Evolutionary conservation across 2,113 vertebrate genomes (phyloP).

Genomic region (Oostethus manadensis): DNA sequence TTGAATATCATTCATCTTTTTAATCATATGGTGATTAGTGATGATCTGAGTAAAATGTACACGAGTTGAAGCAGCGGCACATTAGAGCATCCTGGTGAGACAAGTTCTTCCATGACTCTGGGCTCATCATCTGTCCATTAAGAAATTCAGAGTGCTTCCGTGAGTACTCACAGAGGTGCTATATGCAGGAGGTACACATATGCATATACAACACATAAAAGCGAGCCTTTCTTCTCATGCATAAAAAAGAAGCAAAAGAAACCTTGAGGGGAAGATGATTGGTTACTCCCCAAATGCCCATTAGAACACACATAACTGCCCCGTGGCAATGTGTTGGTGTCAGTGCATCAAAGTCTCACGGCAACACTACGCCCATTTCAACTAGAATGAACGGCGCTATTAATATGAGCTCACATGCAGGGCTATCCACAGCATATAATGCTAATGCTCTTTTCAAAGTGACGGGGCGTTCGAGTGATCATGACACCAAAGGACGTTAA

Average conservation of each 20-base stretch:
- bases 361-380: background rate
- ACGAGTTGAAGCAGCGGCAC: background rate
- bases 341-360: slow-evolving; percentile 6
- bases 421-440: background rate
- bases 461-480: too few relatives aligned
- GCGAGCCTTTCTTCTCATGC: slow-evolving; percentile 16
- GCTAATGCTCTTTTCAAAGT: background rate
- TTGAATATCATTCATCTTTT: background rate
- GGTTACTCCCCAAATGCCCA: background rate
- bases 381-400: background rate
- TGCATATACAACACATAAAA: slow-evolving; percentile 20
- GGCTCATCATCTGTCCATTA: background rate
- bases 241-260: slow-evolving; percentile 10
- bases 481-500: too few relatives aligned
- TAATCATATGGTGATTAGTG: background rate
- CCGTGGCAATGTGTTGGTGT: background rate
- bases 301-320: background rate
- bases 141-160: background rate
- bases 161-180: slow-evolving; percentile 2
- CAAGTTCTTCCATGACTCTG: background rate
- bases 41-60: background rate
- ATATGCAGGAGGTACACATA: slow-evolving; percentile 3
- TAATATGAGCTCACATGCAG: background rate
- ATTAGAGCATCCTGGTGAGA: too few relatives aligned
- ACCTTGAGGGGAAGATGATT: background rate